These are phyloP conservation scores for Margarornis squamiger DNA, from an alignment of 2,797 vertebrate species.

Conservation along the genomic window DNA sequence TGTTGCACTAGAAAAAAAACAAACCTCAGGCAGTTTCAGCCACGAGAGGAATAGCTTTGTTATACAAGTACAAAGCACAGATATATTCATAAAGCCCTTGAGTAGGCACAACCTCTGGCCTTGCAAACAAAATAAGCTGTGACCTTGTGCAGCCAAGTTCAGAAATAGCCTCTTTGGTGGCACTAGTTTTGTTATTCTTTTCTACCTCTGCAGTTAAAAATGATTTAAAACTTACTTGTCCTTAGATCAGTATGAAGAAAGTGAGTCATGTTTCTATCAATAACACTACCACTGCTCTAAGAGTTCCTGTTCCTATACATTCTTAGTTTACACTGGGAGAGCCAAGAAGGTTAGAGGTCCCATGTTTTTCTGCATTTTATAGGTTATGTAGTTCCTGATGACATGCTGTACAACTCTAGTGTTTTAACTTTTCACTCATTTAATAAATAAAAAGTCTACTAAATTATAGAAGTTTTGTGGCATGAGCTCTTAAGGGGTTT, in stretches of 20 bases:
- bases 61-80: not conserved
- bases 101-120: not conserved
- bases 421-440: not conserved
- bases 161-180: not conserved
- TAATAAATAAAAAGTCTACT: not conserved
- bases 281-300: not conserved
- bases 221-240: not conserved
- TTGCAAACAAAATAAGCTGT: not conserved
- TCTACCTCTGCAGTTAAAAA: not conserved
- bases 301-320: fast-evolving
- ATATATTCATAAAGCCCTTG: not conserved
- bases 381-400: not conserved
- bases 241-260: not conserved
- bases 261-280: not conserved
- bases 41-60: not conserved
- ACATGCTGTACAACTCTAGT: not conserved
- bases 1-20: fast-evolving
- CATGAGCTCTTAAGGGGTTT: not conserved
- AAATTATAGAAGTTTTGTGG: not conserved
- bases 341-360: not conserved
- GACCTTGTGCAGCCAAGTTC: not conserved
- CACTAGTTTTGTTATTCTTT: not conserved
- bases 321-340: not conserved
- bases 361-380: not conserved
- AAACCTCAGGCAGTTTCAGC: not conserved